A percentile compares a stretch with the other conserved stretches of the same genome.
These are phyloP conservation scores for Pseudorhiza aurosa DNA, from an alignment of 30 jellyfish, hydroid and myxozoan species.

Conservation along the genomic window DNA sequence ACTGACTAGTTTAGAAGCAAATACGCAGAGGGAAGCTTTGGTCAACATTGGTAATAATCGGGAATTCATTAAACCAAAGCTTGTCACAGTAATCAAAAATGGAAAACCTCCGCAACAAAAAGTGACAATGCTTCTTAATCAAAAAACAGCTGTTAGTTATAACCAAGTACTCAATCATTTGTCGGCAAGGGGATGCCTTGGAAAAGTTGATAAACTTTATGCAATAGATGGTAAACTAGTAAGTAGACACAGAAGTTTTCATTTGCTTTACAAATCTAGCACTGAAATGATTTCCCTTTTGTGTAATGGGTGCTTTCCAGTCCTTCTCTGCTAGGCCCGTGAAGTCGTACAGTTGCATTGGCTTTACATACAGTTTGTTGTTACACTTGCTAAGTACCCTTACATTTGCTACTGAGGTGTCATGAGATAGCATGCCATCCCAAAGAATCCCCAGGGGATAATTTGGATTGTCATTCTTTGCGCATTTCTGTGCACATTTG, in stretches of 20 bases:
- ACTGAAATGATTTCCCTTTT: too few relatives aligned
- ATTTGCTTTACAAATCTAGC: too few relatives aligned
- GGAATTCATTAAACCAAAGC: constrained; percentile 92
- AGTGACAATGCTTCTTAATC: constrained; percentile 87
- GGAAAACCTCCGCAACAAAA: constrained; percentile 97
- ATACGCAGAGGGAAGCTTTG: constrained; percentile 58
- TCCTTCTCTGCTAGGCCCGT: too few relatives aligned
- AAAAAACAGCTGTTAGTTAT: constrained; percentile 91
- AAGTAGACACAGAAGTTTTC: constrained; percentile 45
- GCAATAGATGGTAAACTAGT: constrained; percentile 88
- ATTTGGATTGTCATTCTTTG: too few relatives aligned
- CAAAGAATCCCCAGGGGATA: too few relatives aligned
- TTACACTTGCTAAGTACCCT: too few relatives aligned
- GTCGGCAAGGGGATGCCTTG: constrained; percentile 95
- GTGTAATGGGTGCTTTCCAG: too few relatives aligned
- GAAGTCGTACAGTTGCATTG: too few relatives aligned
- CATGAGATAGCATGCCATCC: too few relatives aligned
- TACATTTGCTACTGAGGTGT: too few relatives aligned
- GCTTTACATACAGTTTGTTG: too few relatives aligned
- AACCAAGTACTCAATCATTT: constrained; percentile 94
- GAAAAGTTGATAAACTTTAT: constrained; percentile 91
- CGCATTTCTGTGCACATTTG: too few relatives aligned
- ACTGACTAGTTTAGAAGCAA: constrained; percentile 57
- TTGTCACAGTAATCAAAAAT: constrained; percentile 92
- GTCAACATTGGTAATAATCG: constrained; percentile 50